Evolutionary conservation across 2,888 invertebrate species (phyloP).

Genomic region (Chymomyza fuscimana): DNA sequence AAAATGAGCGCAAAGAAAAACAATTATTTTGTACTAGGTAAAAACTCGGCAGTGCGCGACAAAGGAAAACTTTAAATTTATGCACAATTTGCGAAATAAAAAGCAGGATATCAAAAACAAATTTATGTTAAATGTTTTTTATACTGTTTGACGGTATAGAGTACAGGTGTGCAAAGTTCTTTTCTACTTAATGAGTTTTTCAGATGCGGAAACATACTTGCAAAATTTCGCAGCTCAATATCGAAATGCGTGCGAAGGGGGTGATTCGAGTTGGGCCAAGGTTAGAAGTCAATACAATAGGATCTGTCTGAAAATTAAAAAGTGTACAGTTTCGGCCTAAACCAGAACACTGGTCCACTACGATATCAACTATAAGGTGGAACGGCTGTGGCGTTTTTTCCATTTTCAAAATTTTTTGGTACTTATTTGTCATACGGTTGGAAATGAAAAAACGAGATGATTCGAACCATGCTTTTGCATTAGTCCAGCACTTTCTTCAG

Average conservation of each 20-base stretch:
- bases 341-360: too few species aligned
- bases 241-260: neutral
- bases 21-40: slow-evolving; percentile 36
- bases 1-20: slow-evolving; percentile 45
- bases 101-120: slow-evolving; percentile 26
- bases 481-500: too few species aligned
- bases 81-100: slow-evolving; percentile 2
- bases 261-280: neutral
- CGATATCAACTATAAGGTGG: too few species aligned
- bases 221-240: slow-evolving; percentile 1
- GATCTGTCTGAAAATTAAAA: too few species aligned
- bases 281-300: neutral
- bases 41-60: slow-evolving; percentile 12
- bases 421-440: too few species aligned
- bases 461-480: too few species aligned
- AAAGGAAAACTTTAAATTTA: slow-evolving; percentile 14
- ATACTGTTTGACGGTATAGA: neutral
- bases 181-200: slow-evolving; percentile 69
- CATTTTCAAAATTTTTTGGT: too few species aligned
- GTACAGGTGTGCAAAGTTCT: slow-evolving; percentile 54
- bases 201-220: slow-evolving; percentile 51
- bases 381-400: too few species aligned
- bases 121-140: slow-evolving; percentile 29
- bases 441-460: too few species aligned
- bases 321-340: too few species aligned